Conservation (phyloP, 2,797 vertebrate genomes). For the Microchirus variegatus region DNA sequence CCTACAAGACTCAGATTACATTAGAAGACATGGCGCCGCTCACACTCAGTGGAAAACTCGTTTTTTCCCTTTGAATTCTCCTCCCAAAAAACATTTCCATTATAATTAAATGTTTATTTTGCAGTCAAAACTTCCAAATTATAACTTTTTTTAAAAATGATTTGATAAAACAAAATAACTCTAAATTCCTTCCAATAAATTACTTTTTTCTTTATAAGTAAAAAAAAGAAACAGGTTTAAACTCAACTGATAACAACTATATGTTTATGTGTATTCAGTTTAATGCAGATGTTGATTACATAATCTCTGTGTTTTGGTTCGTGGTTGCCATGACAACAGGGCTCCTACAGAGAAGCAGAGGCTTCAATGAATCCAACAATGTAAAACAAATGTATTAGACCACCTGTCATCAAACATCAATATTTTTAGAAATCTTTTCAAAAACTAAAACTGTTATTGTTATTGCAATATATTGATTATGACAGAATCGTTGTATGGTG, state of each 20-base stretch:
- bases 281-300: conserved; percentile 26
- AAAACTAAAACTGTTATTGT: too few species aligned
- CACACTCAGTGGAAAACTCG: conserved; percentile 8
- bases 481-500: too few species aligned
- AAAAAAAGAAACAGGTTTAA: neutral
- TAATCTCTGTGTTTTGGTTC: conserved; percentile 60
- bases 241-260: rapidly evolving
- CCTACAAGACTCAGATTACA: conserved; percentile 74
- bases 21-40: conserved; percentile 66
- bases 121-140: neutral
- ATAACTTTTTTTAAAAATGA: too few species aligned
- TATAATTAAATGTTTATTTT: neutral
- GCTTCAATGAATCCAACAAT: too few species aligned
- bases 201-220: neutral
- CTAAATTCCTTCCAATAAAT: too few species aligned
- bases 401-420: too few species aligned
- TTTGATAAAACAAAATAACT: too few species aligned
- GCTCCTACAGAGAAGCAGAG: too few species aligned
- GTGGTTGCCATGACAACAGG: conserved; percentile 69
- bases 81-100: neutral
- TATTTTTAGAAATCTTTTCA: too few species aligned
- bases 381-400: too few species aligned
- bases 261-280: neutral
- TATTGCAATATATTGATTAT: too few species aligned
- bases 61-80: neutral